A percentile compares a stretch with the other conserved stretches of the same genome.
Conservation (phyloP, 1,140 invertebrate species). For the Drosophila mayri region DNA sequence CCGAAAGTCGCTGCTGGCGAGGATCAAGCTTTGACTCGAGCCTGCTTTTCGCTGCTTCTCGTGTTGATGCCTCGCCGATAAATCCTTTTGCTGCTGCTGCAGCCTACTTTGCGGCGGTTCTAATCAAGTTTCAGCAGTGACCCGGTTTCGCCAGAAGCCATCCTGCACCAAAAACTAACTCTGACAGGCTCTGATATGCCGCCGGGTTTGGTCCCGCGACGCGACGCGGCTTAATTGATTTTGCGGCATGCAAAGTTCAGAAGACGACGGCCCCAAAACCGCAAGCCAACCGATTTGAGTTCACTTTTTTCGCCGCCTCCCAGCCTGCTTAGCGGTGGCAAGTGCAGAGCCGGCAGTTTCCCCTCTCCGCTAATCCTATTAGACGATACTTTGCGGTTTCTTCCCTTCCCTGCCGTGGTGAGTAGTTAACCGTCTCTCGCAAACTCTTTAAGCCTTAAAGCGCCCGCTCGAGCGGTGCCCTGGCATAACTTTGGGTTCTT, state of each 20-base stretch:
- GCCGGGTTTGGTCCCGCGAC: conserved; percentile 10
- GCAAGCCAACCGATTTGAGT: conserved; percentile 64
- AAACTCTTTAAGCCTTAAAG: conserved; percentile 55
- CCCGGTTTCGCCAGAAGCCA: conserved; percentile 37
- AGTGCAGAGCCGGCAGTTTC: conserved; percentile 28
- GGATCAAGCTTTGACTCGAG: conserved; percentile 66
- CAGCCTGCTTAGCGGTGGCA: conserved; percentile 57
- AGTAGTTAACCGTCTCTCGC: conserved; percentile 5
- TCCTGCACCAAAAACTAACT: conserved; percentile 48
- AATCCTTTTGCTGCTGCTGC: conserved; percentile 4
- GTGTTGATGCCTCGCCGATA: conserved; percentile 33
- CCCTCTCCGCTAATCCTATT: conserved; percentile 69
- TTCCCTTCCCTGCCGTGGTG: conserved; percentile 16
- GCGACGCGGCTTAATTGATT: conserved; percentile 72
- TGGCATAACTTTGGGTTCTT: conserved; percentile 39
- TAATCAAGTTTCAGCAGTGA: conserved; percentile 67
- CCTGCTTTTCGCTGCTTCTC: conserved; percentile 33
- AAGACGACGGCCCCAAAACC: conserved; percentile 55
- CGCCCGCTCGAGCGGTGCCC: conserved; percentile 6
- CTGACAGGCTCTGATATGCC: conserved; percentile 48
- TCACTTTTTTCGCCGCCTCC: conserved; percentile 38
- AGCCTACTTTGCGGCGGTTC: conserved; percentile 35
- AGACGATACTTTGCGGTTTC: conserved; percentile 73
- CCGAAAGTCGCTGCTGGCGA: conserved; percentile 48
- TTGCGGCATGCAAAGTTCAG: conserved; percentile 72